Conservation (phyloP, 2,888 invertebrate species). For the Unio delphinus region DNA sequence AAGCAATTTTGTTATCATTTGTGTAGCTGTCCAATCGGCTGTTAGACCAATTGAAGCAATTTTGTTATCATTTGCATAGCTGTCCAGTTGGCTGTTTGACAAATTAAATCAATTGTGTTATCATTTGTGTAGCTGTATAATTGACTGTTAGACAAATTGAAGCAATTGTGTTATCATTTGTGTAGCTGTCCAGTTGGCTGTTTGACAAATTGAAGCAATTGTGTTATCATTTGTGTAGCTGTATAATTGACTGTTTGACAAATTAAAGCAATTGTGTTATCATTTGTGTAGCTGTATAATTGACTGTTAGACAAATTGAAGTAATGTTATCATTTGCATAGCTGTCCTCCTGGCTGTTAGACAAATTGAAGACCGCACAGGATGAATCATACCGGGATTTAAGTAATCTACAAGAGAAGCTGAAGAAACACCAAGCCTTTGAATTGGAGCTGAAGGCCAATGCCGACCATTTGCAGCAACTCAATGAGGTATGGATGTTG, state of each 20-base stretch:
- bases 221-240: too few species aligned
- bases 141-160: conserved; percentile 76
- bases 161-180: conserved; percentile 52
- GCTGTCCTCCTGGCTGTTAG: conserved; percentile 89
- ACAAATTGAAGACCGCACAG: conserved; percentile 90
- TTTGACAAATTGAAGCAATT: too few species aligned
- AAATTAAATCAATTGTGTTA: conserved; percentile 93
- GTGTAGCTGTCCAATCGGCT: too few species aligned
- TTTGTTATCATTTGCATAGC: conserved; percentile 47
- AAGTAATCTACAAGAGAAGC: conserved; percentile 77
- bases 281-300: too few species aligned
- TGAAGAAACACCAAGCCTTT: conserved; percentile 74
- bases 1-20: conserved; percentile 56
- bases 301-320: too few species aligned
- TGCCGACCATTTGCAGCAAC: conserved; percentile 68
- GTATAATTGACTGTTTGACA: conserved; percentile 87
- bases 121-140: conserved; percentile 90
- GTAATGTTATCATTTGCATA: conserved; percentile 21
- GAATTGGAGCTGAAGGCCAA: conserved; percentile 74
- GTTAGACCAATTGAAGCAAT: too few species aligned
- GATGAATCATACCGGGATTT: conserved; percentile 95
- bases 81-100: conserved; percentile 91
- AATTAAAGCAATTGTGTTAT: too few species aligned
- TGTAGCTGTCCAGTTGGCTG: too few species aligned
- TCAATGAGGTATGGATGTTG: conserved; percentile 64